phyloP scores from a whole-genome alignment of 2,888 invertebrate species.

The Amphimallon solstitiale region DNA sequence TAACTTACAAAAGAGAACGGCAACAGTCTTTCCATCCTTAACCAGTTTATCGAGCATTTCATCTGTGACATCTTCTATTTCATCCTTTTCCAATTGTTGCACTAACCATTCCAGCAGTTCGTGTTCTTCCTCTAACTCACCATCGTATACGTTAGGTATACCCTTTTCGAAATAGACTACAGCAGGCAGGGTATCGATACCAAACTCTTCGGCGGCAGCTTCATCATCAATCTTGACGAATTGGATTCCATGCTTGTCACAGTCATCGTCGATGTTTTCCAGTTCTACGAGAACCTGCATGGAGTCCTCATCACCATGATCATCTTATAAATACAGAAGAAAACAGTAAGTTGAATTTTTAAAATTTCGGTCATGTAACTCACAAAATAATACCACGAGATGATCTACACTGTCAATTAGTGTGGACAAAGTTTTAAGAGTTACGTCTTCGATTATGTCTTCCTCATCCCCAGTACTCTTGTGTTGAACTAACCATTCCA shows the following conservation, averaged over 20 bases:
- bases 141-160: slow-evolving; percentile 92
- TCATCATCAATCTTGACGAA: slow-evolving; percentile 93
- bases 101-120: slow-evolving; percentile 89
- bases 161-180: slow-evolving; percentile 95
- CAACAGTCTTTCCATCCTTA: slow-evolving; percentile 87
- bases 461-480: slow-evolving; percentile 94
- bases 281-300: slow-evolving; percentile 86
- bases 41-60: slow-evolving; percentile 92
- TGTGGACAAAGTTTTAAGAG: slow-evolving; percentile 87
- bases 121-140: slow-evolving; percentile 88
- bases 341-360: slow-evolving; percentile 17
- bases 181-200: slow-evolving; percentile 82
- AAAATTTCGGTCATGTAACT: slow-evolving; percentile 60
- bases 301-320: slow-evolving; percentile 89
- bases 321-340: slow-evolving; percentile 71
- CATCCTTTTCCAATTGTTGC: slow-evolving; percentile 88
- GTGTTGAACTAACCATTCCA: slow-evolving; percentile 93
- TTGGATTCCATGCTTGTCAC: slow-evolving; percentile 90
- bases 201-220: slow-evolving; percentile 85
- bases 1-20: slow-evolving; percentile 88
- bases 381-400: slow-evolving; percentile 92
- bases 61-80: slow-evolving; percentile 94
- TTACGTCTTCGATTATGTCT: slow-evolving; percentile 93
- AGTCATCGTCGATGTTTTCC: slow-evolving; percentile 94
- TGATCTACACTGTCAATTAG: slow-evolving; percentile 90